Base-by-base conservation (phyloP, 2,888 invertebrate genomes). In the Tanypteryx hageni region DNA sequence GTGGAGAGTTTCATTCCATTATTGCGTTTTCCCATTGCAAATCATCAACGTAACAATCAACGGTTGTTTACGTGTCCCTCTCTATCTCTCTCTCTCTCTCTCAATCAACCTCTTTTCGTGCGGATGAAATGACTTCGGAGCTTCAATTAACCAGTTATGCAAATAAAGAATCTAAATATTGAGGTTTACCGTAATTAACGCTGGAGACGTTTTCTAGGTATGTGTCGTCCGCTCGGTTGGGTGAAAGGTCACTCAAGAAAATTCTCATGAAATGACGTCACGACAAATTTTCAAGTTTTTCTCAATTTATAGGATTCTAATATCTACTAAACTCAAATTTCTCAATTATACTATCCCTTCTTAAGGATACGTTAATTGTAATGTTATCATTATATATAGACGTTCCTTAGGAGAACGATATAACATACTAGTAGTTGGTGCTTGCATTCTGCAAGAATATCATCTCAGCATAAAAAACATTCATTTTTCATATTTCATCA, bases 61-160 rank as follows among this genome's bases (percentile, higher is more conserved):
- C 27, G 27, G 76, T 27, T 76, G 76, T 76, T 76, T 76, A 76
- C 76, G 27, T 22, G 68, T 68, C 18, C 27, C 76, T 11, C 76
- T 76, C 76, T n/a, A 4, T 68, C 5, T 76, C 76, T 0, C 27
- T 44, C 27, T 76, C 64, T 8, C 22, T 68, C 27, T 27, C 76
- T 76, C 27, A 76, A 76, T 76, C 76, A 76, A 76, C 76, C 76
- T 76, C 76, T 68, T 68, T 68, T n/a, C 68, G n/a, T 68, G n/a
- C 27, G 27, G 11, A 76, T 76, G 22, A 68, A 68, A 68, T 68
- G 68, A 68, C 68, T n/a, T 22, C 44, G 44, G 76, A 76, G 22
- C 27, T 27, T 27, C 76, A 76, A 76, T 76, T 76, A 76, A 76
- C 76, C 76, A 76, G 76, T 76, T 76, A 76, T n/a, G 22, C 27